These are phyloP conservation scores for Teleopsis dalmanni DNA, from an alignment of 1,140 invertebrate species.

Conservation along the genomic window DNA sequence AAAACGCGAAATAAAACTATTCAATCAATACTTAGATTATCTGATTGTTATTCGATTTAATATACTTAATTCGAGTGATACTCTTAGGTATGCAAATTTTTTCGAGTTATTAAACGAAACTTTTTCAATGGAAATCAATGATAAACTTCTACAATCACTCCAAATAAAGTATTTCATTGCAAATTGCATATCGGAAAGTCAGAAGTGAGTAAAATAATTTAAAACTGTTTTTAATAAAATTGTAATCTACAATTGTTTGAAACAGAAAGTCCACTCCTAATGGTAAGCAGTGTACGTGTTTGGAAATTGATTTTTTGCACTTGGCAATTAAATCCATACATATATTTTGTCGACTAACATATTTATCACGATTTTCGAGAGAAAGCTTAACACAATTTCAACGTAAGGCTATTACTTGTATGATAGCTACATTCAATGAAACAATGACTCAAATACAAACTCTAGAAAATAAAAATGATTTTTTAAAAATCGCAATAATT, in stretches of 20 bases:
- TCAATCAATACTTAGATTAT: conserved; percentile 20
- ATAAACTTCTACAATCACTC: conserved; percentile 2
- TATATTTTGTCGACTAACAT: neutral
- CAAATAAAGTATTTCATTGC: conserved; percentile 6
- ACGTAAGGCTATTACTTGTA: no score
- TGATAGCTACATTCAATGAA: no score
- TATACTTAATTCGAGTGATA: conserved; percentile 15
- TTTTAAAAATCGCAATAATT: neutral
- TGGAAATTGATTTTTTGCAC: neutral
- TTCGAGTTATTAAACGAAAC: conserved; percentile 3
- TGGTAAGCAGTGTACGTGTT: neutral
- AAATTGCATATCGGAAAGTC: neutral
- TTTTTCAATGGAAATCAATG: neutral
- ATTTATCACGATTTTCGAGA: neutral
- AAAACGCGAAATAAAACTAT: conserved; percentile 4
- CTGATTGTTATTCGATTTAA: conserved; percentile 20
- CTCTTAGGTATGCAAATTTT: conserved; percentile 14
- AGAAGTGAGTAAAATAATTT: neutral
- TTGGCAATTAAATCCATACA: neutral
- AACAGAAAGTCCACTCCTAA: neutral
- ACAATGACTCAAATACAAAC: no score
- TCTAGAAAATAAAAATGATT: no score
- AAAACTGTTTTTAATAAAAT: neutral
- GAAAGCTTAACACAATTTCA: neutral
- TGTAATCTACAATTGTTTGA: neutral